Percentiles rank a stretch among this genome's conserved stretches.
These are phyloP conservation scores for Pluvianellus socialis DNA, from an alignment of 2,113 vertebrate species.

Conservation along the genomic window DNA sequence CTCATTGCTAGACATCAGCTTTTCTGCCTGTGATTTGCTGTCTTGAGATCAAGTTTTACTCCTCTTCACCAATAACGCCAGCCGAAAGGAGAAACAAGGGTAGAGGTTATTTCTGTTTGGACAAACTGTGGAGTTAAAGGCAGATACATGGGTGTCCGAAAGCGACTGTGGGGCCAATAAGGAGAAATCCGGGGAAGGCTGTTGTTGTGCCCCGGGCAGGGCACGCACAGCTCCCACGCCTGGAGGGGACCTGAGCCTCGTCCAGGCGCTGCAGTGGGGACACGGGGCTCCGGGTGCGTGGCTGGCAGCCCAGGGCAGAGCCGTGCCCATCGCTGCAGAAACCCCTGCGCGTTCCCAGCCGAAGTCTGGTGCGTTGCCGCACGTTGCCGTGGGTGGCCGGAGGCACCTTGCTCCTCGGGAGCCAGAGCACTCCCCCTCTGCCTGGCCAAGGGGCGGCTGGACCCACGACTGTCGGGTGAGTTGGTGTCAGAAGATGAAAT, in stretches of 20 bases:
- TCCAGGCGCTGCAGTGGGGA: neutral
- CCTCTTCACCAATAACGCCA: neutral
- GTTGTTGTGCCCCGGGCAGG: too few species aligned
- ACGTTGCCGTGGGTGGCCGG: fast-evolving
- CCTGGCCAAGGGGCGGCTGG: neutral
- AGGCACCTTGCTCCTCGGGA: neutral
- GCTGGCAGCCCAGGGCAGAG: neutral
- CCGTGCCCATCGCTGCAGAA: neutral
- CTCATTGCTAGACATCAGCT: neutral
- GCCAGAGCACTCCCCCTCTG: too few species aligned
- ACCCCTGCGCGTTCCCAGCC: neutral
- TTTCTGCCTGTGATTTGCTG: neutral
- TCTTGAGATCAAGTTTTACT: neutral
- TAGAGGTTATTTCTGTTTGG: neutral
- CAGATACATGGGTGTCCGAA: neutral
- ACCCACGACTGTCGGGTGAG: neutral
- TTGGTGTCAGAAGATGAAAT: neutral
- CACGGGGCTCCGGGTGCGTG: neutral
- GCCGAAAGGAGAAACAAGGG: neutral
- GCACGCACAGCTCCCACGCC: neutral
- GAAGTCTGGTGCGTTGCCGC: neutral
- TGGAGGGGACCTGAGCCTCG: neutral
- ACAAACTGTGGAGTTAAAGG: neutral
- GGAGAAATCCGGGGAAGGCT: neutral
- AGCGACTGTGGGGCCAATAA: neutral